Base-by-base conservation (phyloP, 2,888 invertebrate genomes). In the Hirtodrosophila alboralis region DNA sequence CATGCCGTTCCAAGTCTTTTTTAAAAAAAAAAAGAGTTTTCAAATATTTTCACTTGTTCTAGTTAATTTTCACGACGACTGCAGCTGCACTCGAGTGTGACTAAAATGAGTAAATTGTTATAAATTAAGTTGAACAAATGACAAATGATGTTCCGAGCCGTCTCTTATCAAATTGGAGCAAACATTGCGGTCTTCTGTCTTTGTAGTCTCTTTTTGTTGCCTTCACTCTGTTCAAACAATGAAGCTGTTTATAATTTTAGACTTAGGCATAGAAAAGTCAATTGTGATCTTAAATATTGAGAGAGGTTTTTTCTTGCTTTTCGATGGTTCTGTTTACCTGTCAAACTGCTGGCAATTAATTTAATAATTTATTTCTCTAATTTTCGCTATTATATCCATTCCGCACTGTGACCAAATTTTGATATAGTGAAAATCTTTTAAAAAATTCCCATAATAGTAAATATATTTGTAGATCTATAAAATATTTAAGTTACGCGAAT, bases 41-140 rank as follows among this genome's bases (percentile, higher is more conserved):
- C 13, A 36, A 61, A 65, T 58, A 76, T 76, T 79, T 85, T 80
- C 81, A 73, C 79, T 79, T 80, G 73, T 80, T 79, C 79, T 79
- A 59, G 69, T 65, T 71, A 31, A 52, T 51, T 62, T 41, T 37
- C 16, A 23, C 14, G 21, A 10, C 13, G 36, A 34, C 56, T 23
- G 23, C 23, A 23, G 18, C 44, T 43, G 38, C 51, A 60, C 61
- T 75, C 59, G 51, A 44, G 58, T 80, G 75, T 66, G 61, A 57
- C 84, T 74, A 70, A 80, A 58, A 54, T 36, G 57, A 51, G 65
- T 63, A 73, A 84, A 85, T 85, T 84, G 75, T 76, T 73, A 63
- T 53, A 69, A 79, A 86, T 86, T 66, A 74, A 58, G 70, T 43
- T 62, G 78, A 70, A 64, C 86, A 61, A 86, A 80, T 80, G 84